A percentile compares a stretch with the other conserved stretches of the same genome.
phyloP scores from a whole-genome alignment of 2,113 vertebrate species.

The Brachyhypopomus gauderio region DNA sequence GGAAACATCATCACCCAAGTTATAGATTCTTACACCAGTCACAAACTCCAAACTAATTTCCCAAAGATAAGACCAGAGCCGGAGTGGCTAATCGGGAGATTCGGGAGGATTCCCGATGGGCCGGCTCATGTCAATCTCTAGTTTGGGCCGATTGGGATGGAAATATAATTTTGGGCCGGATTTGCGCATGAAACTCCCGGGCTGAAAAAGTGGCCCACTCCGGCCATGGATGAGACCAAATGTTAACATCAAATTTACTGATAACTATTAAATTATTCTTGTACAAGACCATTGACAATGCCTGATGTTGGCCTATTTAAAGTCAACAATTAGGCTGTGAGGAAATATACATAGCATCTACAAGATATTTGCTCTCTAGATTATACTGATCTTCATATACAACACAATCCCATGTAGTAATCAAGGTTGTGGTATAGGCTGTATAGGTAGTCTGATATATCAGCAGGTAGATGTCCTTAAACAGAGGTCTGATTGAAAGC shows the following conservation, averaged over 20 bases:
- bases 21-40: neutral
- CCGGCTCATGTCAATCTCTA: too few relatives aligned
- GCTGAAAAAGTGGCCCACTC: too few relatives aligned
- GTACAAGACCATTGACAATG: neutral
- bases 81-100: too few relatives aligned
- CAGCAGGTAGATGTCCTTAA: neutral
- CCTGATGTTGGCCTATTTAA: neutral
- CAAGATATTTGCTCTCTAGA: neutral
- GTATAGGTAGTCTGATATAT: neutral
- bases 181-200: too few relatives aligned
- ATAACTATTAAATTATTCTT: neutral
- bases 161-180: too few relatives aligned
- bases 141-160: too few relatives aligned
- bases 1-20: neutral
- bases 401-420: neutral
- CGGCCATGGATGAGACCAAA: neutral
- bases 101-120: too few relatives aligned
- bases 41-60: neutral
- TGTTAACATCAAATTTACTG: neutral
- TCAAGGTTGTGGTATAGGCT: constrained; percentile 2
- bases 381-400: neutral
- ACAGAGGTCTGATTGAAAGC: constrained; percentile 1
- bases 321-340: neutral
- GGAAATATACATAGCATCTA: neutral
- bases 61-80: neutral